These are phyloP conservation scores for Amphimedon queenslandica DNA, from an alignment of 37 sponge, comb jelly and placozoan species.

Conservation along the genomic window DNA sequence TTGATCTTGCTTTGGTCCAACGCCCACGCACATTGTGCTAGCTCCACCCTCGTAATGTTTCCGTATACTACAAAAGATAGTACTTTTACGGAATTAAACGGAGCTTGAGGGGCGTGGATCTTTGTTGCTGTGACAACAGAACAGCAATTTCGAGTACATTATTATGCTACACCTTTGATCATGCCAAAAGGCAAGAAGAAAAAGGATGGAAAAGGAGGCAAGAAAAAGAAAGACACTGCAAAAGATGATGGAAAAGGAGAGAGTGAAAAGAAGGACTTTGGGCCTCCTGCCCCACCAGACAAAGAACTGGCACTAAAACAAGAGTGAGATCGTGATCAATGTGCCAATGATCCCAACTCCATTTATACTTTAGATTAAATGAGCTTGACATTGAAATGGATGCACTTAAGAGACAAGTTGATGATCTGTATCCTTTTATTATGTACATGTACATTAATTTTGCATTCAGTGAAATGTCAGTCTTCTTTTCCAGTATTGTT, in stretches of 20 bases:
- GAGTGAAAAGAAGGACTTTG: constrained; percentile 7
- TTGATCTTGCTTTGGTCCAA: too few relatives aligned
- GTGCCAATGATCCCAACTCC: not conserved
- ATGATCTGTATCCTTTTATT: constrained; percentile 79
- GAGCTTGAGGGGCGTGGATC: too few relatives aligned
- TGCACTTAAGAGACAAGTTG: constrained; percentile 66
- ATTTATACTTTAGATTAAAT: constrained; percentile 26
- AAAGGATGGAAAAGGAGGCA: constrained; percentile 16
- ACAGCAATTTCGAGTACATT: too few relatives aligned
- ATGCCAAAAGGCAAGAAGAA: constrained; percentile 51
- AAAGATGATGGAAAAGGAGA: not conserved
- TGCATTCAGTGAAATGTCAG: not conserved
- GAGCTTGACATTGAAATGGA: constrained; percentile 51
- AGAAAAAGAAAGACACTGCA: constrained; percentile 9
- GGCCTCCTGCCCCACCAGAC: constrained; percentile 20
- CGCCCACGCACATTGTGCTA: too few relatives aligned
- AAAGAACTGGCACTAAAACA: constrained; percentile 35
- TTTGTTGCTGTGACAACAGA: too few relatives aligned
- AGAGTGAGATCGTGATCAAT: constrained; percentile 37
- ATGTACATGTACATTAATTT: too few relatives aligned
- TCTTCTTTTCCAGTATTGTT: not conserved
- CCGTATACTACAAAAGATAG: too few relatives aligned
- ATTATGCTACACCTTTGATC: too few relatives aligned
- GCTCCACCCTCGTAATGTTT: too few relatives aligned
- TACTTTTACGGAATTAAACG: too few relatives aligned